Evolutionary conservation across 2,113 vertebrate species (phyloP).

Genomic region (Sinocyclocheilus grahami): DNA sequence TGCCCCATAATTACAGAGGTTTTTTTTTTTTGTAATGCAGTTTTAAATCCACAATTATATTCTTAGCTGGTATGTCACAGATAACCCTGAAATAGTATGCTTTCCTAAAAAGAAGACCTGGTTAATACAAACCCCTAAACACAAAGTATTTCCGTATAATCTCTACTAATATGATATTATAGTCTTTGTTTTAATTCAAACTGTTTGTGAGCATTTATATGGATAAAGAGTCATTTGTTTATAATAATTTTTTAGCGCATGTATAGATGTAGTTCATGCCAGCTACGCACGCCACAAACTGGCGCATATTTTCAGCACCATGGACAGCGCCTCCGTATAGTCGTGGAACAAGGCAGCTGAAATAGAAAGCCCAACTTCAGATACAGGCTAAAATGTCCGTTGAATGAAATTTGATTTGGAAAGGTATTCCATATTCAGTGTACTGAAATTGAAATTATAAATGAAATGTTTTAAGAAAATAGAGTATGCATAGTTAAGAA

Average conservation of each 20-base stretch:
- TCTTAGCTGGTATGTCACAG: neutral
- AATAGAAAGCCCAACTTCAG: neutral
- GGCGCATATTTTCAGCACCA: slow-evolving; percentile 43
- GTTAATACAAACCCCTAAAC: neutral
- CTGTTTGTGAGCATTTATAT: neutral
- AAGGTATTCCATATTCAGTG: neutral
- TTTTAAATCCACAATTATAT: neutral
- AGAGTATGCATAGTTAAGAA: neutral
- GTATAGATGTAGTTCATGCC: neutral
- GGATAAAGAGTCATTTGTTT: neutral
- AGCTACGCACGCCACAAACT: neutral
- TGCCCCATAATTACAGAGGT: neutral
- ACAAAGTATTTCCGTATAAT: neutral
- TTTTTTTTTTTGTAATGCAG: neutral
- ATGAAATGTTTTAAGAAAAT: neutral
- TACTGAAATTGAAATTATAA: neutral
- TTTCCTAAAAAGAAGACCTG: neutral
- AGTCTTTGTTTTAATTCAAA: neutral
- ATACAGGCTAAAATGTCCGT: neutral
- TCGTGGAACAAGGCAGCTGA: neutral
- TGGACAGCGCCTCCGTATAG: slow-evolving; percentile 29
- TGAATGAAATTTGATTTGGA: neutral
- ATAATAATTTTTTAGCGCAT: neutral
- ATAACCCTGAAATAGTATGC: neutral
- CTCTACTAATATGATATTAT: neutral